These are phyloP conservation scores for Drosophila gunungcola DNA, from an alignment of 1,140 invertebrate species.

Conservation along the genomic window DNA sequence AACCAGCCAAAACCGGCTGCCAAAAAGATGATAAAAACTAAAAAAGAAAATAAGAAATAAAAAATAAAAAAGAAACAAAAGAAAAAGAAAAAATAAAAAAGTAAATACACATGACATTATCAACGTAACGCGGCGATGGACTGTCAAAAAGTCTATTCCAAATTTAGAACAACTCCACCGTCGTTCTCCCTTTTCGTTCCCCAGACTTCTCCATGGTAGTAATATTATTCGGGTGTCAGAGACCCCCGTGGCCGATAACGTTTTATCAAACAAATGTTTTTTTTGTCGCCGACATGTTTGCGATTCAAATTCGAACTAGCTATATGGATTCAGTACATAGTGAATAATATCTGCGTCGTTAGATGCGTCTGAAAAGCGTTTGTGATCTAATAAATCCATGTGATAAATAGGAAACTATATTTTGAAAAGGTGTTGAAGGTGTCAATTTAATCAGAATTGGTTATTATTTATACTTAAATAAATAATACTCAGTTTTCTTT, in stretches of 20 bases:
- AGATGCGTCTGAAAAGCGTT: neutral
- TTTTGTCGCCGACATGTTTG: conserved; percentile 27
- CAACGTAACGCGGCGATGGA: conserved; percentile 57
- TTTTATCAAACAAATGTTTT: conserved; percentile 39
- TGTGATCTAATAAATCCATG: neutral
- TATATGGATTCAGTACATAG: conserved; percentile 23
- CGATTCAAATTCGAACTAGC: conserved; percentile 40
- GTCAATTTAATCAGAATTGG: neutral
- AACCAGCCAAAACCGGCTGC: neutral
- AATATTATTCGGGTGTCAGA: conserved; percentile 38
- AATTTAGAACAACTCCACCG: conserved; percentile 38
- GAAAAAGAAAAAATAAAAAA: neutral
- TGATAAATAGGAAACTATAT: neutral
- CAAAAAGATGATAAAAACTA: conserved; percentile 3
- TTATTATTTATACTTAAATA: too few relatives aligned
- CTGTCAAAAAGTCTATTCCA: conserved; percentile 41
- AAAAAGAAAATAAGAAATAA: neutral
- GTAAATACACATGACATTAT: conserved; percentile 22
- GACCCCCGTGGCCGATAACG: conserved; percentile 36
- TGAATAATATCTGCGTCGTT: conserved; percentile 25
- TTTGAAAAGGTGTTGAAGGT: neutral
- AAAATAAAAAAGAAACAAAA: too few relatives aligned
- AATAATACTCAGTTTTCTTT: too few relatives aligned
- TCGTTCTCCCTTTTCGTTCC: conserved; percentile 11
- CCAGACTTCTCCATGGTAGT: conserved; percentile 4